Conservation (phyloP, 1,140 invertebrate species). For the Aphelinus atriplicis region DNA sequence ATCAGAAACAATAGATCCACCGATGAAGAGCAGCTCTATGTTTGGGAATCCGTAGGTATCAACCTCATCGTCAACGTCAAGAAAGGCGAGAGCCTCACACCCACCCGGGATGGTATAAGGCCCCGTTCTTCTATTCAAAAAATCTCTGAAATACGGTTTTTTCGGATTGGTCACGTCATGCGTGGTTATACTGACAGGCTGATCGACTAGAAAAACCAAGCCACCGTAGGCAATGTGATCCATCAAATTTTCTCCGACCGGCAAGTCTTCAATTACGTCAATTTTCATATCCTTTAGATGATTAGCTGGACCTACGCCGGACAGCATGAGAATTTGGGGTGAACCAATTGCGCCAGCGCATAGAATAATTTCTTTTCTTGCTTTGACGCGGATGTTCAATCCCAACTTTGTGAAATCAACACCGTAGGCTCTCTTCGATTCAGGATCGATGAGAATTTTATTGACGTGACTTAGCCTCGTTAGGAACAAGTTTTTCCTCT, state of each 20-base stretch:
- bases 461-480: constrained; percentile 71
- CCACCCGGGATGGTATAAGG: constrained; percentile 64
- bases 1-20: constrained; percentile 32
- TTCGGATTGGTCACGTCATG: constrained; percentile 34
- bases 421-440: constrained; percentile 55
- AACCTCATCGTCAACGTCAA: constrained; percentile 48
- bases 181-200: constrained; percentile 66
- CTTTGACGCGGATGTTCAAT: constrained; percentile 56
- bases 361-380: constrained; percentile 72
- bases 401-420: constrained; percentile 60
- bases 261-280: constrained; percentile 67
- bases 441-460: constrained; percentile 69
- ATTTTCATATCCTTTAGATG: constrained; percentile 72
- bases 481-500: constrained; percentile 76
- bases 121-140: constrained; percentile 62
- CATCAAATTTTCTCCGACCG: constrained; percentile 72
- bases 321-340: constrained; percentile 76
- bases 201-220: constrained; percentile 52
- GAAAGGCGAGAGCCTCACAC: constrained; percentile 47
- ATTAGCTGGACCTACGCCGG: constrained; percentile 77
- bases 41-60: constrained; percentile 66
- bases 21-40: constrained; percentile 69
- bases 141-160: constrained; percentile 48
- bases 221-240: constrained; percentile 69
- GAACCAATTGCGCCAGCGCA: constrained; percentile 71